phyloP scores from a whole-genome alignment of 2,888 invertebrate genomes.

The Leptarthrus brevirostris region DNA sequence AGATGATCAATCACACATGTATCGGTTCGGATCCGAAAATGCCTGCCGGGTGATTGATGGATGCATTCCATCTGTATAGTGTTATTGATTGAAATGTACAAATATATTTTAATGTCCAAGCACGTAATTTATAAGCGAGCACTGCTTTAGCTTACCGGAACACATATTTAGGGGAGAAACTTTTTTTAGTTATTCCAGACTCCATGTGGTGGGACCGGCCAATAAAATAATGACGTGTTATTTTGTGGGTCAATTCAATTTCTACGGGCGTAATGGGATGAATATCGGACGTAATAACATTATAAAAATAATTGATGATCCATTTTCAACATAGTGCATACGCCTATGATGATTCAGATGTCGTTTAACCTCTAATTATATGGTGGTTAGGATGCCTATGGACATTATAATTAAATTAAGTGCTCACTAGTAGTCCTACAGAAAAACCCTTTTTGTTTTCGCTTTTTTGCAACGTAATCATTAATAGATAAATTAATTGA shows the following conservation, averaged over 20 bases:
- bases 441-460: no score
- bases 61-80: constrained; percentile 19
- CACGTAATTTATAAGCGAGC: constrained; percentile 3
- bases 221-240: background rate
- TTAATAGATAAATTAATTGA: no score
- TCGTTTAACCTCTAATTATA: no score
- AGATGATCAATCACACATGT: constrained; percentile 37
- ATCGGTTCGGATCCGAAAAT: constrained; percentile 15
- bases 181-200: background rate
- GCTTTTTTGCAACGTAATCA: no score
- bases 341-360: no score
- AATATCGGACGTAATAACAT: background rate
- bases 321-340: no score
- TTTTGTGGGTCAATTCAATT: background rate
- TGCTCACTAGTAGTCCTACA: no score
- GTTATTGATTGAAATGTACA: constrained; percentile 35
- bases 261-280: background rate
- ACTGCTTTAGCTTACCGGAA: background rate
- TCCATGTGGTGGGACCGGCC: background rate
- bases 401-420: no score
- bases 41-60: constrained; percentile 32
- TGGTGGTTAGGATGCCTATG: no score
- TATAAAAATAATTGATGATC: background rate
- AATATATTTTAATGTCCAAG: constrained; percentile 27
- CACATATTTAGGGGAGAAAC: background rate